phyloP scores from a whole-genome alignment of 1,140 invertebrate genomes.

The Neodiprion lecontei region DNA sequence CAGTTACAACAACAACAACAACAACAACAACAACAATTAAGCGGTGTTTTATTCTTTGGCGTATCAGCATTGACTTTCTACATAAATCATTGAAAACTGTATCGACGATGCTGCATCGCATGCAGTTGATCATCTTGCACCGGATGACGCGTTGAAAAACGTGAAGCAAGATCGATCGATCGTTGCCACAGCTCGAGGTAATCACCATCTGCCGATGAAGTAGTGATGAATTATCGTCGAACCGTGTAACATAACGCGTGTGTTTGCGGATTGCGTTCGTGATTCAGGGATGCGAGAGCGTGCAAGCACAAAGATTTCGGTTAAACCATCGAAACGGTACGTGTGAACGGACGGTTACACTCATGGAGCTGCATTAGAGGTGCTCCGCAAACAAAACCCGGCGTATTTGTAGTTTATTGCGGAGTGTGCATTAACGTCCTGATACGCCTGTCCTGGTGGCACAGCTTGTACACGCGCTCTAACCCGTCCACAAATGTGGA shows the following conservation, averaged over 20 bases:
- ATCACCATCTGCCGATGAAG: too few species aligned
- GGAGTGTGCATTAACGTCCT: not conserved
- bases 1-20: too few species aligned
- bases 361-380: not conserved
- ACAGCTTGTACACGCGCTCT: not conserved
- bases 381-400: not conserved
- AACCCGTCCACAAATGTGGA: slow-evolving; percentile 2
- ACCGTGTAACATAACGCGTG: not conserved
- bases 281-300: not conserved
- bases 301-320: not conserved
- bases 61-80: too few species aligned
- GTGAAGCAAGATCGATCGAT: too few species aligned
- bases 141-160: too few species aligned
- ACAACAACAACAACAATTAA: too few species aligned
- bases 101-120: too few species aligned
- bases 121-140: too few species aligned
- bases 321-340: not conserved
- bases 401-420: slow-evolving; percentile 5
- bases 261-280: not conserved
- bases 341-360: not conserved
- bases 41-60: too few species aligned
- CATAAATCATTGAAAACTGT: too few species aligned
- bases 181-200: too few species aligned
- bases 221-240: not conserved
- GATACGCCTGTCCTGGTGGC: not conserved